Conservation (phyloP, 2,888 invertebrate species). For the Aspidiotus rigidus region DNA sequence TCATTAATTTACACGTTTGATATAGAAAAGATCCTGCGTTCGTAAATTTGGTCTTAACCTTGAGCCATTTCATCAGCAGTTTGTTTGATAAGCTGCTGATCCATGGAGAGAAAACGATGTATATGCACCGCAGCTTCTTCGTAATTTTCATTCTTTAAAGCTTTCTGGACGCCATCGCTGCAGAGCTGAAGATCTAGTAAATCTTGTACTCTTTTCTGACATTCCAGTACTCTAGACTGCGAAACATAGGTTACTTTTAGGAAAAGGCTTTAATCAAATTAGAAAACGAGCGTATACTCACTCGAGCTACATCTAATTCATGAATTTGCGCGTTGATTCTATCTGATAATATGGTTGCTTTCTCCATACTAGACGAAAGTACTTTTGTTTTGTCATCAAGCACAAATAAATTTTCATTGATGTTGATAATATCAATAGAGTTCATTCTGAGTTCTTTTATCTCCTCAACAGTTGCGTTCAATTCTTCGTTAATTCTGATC, state of each 20-base stretch:
- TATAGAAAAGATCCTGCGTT: too few relatives aligned
- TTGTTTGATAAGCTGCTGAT: conserved; percentile 67
- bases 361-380: conserved; percentile 3
- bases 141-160: conserved; percentile 88
- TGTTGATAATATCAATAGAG: conserved; percentile 5
- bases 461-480: conserved; percentile 10
- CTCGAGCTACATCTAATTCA: conserved; percentile 22
- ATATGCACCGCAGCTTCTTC: conserved; percentile 95
- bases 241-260: background rate
- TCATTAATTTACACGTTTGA: conserved; percentile 39
- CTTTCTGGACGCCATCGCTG: conserved; percentile 92
- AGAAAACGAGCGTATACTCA: background rate
- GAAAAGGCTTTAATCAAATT: background rate
- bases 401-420: conserved; percentile 16
- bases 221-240: conserved; percentile 66
- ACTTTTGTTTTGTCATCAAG: conserved; percentile 14
- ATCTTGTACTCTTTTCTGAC: conserved; percentile 88
- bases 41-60: conserved; percentile 42
- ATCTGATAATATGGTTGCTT: conserved; percentile 6
- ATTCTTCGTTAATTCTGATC: conserved; percentile 12
- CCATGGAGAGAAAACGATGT: conserved; percentile 86
- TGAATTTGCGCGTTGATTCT: conserved; percentile 27
- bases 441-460: conserved; percentile 8
- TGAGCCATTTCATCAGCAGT: conserved; percentile 66
- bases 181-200: conserved; percentile 89